Evolutionary conservation across 2,888 invertebrate species (phyloP).

Genomic region (Sarcophaga carnaria): DNA sequence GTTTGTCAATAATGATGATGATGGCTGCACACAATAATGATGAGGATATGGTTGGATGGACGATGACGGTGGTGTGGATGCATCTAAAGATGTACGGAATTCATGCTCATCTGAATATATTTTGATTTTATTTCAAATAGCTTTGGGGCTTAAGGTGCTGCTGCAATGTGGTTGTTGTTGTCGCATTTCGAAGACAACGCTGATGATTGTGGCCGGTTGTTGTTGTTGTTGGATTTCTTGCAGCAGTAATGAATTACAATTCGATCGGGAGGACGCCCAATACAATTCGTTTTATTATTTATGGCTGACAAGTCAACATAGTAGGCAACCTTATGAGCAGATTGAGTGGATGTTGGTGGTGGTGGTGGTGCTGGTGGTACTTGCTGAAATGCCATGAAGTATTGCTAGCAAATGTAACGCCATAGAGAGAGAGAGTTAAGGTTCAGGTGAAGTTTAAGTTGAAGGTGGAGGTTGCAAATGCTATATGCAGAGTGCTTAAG

Average conservation of each 20-base stretch:
- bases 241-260: slow-evolving; percentile 71
- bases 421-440: slow-evolving; percentile 2
- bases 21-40: slow-evolving; percentile 46
- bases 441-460: slow-evolving; percentile 63
- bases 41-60: slow-evolving; percentile 39
- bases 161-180: background rate
- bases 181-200: slow-evolving; percentile 15
- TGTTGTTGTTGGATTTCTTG: slow-evolving; percentile 54
- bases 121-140: slow-evolving; percentile 12
- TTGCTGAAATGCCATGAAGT: background rate
- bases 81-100: slow-evolving; percentile 6
- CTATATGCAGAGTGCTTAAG: background rate
- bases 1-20: slow-evolving; percentile 58
- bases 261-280: slow-evolving; percentile 72
- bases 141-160: background rate
- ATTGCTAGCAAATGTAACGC: background rate
- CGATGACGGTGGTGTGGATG: background rate
- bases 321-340: slow-evolving; percentile 42
- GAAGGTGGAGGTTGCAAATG: slow-evolving; percentile 54
- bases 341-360: background rate
- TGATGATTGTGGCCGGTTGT: slow-evolving; percentile 9
- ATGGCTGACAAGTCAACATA: slow-evolving; percentile 72
- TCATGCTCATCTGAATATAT: slow-evolving; percentile 14
- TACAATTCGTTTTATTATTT: slow-evolving; percentile 74
- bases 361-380: background rate